phyloP scores from a whole-genome alignment of 2,888 invertebrate genomes.

The Zygogramma bicolorata region DNA sequence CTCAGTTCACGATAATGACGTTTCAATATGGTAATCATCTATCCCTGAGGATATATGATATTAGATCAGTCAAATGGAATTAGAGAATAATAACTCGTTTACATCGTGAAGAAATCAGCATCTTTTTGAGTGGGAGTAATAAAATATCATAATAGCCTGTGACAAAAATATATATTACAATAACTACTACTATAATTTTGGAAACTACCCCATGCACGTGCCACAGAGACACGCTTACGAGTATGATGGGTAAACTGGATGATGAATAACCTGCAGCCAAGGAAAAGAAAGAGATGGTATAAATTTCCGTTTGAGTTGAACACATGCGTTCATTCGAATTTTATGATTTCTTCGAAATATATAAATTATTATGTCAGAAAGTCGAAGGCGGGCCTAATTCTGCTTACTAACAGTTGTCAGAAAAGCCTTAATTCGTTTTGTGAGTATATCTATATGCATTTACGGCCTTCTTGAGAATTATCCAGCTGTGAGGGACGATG shows the following conservation, averaged over 20 bases:
- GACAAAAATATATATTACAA: too few relatives aligned
- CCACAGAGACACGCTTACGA: not conserved
- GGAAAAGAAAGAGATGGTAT: not conserved
- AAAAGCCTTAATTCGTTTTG: not conserved
- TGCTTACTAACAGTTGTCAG: slow-evolving; percentile 11
- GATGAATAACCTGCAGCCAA: not conserved
- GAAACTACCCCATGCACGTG: not conserved
- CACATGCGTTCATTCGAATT: not conserved
- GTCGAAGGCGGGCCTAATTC: slow-evolving; percentile 2
- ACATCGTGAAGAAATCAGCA: too few relatives aligned
- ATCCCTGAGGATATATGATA: too few relatives aligned
- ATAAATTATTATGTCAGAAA: slow-evolving; percentile 3
- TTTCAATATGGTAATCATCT: too few relatives aligned
- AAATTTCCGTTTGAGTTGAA: not conserved
- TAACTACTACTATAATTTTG: too few relatives aligned
- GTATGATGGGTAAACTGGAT: not conserved
- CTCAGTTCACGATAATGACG: too few relatives aligned
- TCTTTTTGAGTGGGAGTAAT: too few relatives aligned
- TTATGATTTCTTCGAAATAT: not conserved
- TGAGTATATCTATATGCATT: not conserved
- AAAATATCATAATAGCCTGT: too few relatives aligned
- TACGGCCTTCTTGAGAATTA: not conserved
- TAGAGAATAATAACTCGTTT: too few relatives aligned
- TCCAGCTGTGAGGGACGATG: not conserved
- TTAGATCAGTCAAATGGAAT: too few relatives aligned